Conservation (phyloP, 2,888 invertebrate species). For the Drosophila multiciliata region DNA sequence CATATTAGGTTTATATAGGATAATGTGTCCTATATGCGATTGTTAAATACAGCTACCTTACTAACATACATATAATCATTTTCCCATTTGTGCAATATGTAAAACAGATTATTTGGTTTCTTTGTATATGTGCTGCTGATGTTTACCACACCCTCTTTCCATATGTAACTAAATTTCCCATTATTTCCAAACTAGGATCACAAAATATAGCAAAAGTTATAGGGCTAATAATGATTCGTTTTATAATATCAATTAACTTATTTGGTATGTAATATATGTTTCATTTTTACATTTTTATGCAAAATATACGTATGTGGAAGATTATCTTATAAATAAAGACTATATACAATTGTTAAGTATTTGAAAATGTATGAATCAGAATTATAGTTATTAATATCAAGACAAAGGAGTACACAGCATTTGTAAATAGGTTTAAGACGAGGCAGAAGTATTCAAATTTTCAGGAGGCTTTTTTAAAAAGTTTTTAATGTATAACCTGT, state of each 20-base stretch:
- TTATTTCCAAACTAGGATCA: neutral
- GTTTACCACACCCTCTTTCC: conserved; percentile 3
- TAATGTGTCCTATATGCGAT: neutral
- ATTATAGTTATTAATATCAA: too few relatives aligned
- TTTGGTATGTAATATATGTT: neutral
- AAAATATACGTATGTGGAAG: too few relatives aligned
- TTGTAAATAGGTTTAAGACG: too few relatives aligned
- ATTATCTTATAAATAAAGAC: too few relatives aligned
- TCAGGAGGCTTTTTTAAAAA: neutral
- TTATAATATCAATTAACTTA: neutral
- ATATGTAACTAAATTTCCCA: neutral
- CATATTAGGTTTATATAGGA: neutral
- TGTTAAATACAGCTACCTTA: neutral
- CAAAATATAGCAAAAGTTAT: neutral
- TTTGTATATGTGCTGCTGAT: neutral
- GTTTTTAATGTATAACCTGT: neutral
- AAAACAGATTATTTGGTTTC: neutral
- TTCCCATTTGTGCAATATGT: neutral
- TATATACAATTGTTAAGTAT: too few relatives aligned
- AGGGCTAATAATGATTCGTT: neutral
- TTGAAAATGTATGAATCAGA: too few relatives aligned
- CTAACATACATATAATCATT: neutral
- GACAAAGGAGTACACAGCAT: too few relatives aligned
- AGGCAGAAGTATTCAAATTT: neutral
- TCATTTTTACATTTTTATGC: neutral